Evolutionary conservation across 2,797 vertebrate species (phyloP).

Genomic region (Florisuga fusca): DNA sequence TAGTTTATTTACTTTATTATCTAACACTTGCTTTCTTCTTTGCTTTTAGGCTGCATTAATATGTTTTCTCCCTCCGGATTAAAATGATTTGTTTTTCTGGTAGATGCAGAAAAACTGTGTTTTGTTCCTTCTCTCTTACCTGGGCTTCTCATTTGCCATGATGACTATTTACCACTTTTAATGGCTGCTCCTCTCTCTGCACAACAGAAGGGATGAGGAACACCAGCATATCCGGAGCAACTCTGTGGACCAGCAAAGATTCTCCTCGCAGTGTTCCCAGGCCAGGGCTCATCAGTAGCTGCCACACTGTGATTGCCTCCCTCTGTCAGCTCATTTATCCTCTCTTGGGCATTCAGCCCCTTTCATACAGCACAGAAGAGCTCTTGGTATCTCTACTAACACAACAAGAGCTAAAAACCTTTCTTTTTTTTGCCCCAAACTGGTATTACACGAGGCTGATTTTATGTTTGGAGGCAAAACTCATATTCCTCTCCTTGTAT

Average conservation of each 20-base stretch:
- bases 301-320: not conserved
- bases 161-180: conserved; percentile 22
- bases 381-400: not conserved
- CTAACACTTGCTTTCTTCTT: not conserved
- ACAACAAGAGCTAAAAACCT: not conserved
- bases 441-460: not conserved
- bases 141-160: conserved; percentile 19
- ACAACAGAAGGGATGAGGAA: not conserved
- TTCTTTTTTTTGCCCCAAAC: not conserved
- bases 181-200: not conserved
- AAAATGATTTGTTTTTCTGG: not conserved
- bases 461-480: not conserved
- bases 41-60: not conserved
- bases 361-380: not conserved
- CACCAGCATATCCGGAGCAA: not conserved
- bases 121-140: not conserved
- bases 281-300: not conserved
- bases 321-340: not conserved
- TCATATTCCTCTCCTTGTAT: not conserved
- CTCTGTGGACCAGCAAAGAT: not conserved
- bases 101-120: not conserved
- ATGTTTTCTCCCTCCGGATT: conserved; percentile 5
- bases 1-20: conserved; percentile 10
- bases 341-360: not conserved
- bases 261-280: not conserved